Conservation (phyloP, 2,797 vertebrate species). For the Malurus splendens region DNA sequence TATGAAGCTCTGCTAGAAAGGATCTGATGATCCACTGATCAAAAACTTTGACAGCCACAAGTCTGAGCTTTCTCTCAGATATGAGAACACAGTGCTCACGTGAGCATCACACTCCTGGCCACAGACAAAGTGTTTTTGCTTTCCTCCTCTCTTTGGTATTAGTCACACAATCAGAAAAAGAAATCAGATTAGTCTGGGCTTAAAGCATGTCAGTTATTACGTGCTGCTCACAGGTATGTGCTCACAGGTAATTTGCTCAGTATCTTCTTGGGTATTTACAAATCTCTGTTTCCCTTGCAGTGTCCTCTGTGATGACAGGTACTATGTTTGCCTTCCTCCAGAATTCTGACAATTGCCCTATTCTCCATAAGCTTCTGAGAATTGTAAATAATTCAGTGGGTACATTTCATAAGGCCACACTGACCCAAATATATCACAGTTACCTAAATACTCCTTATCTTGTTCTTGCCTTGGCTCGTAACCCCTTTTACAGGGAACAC, state of each 20-base stretch:
- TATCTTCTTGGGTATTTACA: not conserved
- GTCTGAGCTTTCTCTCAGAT: not conserved
- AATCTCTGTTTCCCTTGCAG: not conserved
- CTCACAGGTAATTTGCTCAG: not conserved
- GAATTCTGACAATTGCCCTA: conserved; percentile 1
- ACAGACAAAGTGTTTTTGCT: not conserved
- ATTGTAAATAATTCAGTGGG: conserved; percentile 11
- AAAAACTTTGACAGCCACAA: not conserved
- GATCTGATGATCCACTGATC: not conserved
- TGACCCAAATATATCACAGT: conserved; percentile 51
- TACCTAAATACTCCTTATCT: conserved; percentile 53
- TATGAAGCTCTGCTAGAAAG: not conserved
- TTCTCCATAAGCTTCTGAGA: not conserved
- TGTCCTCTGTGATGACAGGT: not conserved
- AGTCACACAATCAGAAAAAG: not conserved
- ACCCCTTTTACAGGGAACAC: conserved; percentile 13
- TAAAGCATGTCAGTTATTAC: not conserved
- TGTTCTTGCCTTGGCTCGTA: conserved; percentile 31
- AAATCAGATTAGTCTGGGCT: not conserved
- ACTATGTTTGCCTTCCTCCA: not conserved
- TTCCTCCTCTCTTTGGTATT: not conserved
- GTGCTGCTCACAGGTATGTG: not conserved
- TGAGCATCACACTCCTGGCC: not conserved
- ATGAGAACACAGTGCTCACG: accelerated
- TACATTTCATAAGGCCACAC: conserved; percentile 6